Percentiles rank a stretch among this genome's conserved stretches.
Conservation (phyloP, 2,113 vertebrate species). For the Rhabdornis inornatus region DNA sequence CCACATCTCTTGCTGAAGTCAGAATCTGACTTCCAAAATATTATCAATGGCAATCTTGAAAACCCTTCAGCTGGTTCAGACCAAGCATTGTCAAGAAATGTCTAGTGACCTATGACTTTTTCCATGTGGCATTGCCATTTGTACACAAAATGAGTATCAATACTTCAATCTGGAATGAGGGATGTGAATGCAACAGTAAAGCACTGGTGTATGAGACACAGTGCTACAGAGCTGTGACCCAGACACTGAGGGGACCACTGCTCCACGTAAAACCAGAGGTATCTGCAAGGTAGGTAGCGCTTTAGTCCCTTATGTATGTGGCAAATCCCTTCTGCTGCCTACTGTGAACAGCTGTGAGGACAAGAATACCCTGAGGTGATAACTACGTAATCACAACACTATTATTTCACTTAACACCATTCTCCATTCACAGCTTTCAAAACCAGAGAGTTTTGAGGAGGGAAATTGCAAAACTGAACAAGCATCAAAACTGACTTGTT, state of each 20-base stretch:
- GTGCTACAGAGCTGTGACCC: background rate
- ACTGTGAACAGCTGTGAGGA: background rate
- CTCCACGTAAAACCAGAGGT: background rate
- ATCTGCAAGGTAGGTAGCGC: background rate
- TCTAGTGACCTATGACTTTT: background rate
- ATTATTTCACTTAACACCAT: background rate
- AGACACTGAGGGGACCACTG: rapidly evolving
- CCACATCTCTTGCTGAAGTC: background rate
- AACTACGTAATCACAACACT: background rate
- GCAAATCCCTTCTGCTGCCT: background rate
- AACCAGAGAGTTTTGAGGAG: background rate
- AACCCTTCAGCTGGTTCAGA: background rate
- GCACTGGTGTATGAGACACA: background rate
- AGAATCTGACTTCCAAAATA: background rate
- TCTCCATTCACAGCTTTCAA: background rate
- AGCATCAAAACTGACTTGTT: background rate
- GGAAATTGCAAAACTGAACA: background rate
- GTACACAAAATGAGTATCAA: background rate
- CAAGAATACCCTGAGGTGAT: background rate
- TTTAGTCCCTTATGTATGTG: rapidly evolving
- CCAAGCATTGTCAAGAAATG: background rate
- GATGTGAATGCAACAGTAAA: background rate
- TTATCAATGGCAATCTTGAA: background rate
- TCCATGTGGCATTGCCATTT: background rate
- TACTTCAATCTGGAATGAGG: background rate